These are phyloP conservation scores for Aspidoscelis tigris DNA, from an alignment of 2,113 vertebrate species.

Conservation along the genomic window DNA sequence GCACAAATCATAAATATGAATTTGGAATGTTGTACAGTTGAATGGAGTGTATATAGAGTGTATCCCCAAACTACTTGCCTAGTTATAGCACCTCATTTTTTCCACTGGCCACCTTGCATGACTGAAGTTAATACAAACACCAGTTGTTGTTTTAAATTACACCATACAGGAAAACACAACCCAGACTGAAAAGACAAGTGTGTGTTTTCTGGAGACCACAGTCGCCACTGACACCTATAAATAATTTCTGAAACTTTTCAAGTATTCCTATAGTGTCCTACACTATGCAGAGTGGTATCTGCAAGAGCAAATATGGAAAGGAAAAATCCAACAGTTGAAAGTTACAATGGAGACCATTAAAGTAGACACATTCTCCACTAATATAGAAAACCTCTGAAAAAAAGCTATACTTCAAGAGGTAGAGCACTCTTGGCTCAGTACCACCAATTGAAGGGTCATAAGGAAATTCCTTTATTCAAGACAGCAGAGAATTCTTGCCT, in stretches of 20 bases:
- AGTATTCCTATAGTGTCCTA: background rate
- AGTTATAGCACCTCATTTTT: background rate
- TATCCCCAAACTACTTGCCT: background rate
- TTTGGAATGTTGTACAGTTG: conserved; percentile 9
- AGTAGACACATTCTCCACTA: conserved; percentile 2
- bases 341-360: background rate
- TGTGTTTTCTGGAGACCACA: background rate
- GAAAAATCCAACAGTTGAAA: background rate
- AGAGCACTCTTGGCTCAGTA: background rate
- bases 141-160: background rate
- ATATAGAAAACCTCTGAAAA: background rate
- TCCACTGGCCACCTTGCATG: background rate
- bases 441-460: background rate
- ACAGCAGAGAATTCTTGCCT: background rate
- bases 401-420: background rate
- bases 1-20: background rate
- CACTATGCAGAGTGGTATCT: conserved; percentile 2
- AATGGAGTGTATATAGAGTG: background rate
- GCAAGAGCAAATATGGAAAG: background rate
- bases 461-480: background rate
- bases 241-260: conserved; percentile 10
- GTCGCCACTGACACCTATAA: background rate
- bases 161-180: background rate
- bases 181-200: background rate
- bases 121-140: background rate